Percentiles rank a stretch among this genome's conserved stretches.
These are phyloP conservation scores for Labrus mixtus DNA, from an alignment of 2,113 vertebrate genomes.

Conservation along the genomic window DNA sequence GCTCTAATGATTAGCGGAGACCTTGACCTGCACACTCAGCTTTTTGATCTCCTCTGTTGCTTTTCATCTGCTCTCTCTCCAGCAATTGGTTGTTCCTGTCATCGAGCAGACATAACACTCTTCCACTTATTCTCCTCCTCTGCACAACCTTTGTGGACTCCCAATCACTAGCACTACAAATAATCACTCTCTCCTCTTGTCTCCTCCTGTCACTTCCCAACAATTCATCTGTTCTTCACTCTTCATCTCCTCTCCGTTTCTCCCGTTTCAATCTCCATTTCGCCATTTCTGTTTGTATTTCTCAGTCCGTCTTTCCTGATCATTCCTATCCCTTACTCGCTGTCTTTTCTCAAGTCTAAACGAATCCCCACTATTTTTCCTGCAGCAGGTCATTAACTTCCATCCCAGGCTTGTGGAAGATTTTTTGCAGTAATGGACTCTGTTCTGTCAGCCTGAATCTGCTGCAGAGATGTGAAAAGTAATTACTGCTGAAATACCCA, in stretches of 20 bases:
- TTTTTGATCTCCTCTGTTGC: constrained; percentile 31
- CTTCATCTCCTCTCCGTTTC: constrained; percentile 3
- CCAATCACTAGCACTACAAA: neutral
- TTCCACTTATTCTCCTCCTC: constrained; percentile 8
- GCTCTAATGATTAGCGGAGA: constrained; percentile 39
- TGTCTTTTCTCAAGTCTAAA: constrained; percentile 35
- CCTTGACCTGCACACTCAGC: constrained; percentile 44
- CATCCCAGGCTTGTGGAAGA: constrained; percentile 52
- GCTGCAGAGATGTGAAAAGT: constrained; percentile 54
- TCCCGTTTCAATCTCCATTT: constrained; percentile 21
- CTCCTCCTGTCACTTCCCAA: constrained; percentile 12
- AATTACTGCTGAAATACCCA: constrained; percentile 62
- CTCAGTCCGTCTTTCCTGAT: constrained; percentile 58
- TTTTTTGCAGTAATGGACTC: constrained; percentile 61
- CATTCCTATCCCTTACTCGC: constrained; percentile 47
- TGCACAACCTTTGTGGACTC: constrained; percentile 13
- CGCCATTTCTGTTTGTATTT: constrained; percentile 54
- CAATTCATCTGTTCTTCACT: constrained; percentile 42
- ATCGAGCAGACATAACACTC: neutral
- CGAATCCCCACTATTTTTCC: constrained; percentile 36
- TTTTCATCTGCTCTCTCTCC: constrained; percentile 32
- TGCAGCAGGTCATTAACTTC: constrained; percentile 68
- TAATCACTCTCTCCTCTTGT: neutral
- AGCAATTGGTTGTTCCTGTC: neutral
- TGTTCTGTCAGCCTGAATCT: constrained; percentile 50